Conservation (phyloP, 2,888 invertebrate species). For the Myopa testacea region DNA sequence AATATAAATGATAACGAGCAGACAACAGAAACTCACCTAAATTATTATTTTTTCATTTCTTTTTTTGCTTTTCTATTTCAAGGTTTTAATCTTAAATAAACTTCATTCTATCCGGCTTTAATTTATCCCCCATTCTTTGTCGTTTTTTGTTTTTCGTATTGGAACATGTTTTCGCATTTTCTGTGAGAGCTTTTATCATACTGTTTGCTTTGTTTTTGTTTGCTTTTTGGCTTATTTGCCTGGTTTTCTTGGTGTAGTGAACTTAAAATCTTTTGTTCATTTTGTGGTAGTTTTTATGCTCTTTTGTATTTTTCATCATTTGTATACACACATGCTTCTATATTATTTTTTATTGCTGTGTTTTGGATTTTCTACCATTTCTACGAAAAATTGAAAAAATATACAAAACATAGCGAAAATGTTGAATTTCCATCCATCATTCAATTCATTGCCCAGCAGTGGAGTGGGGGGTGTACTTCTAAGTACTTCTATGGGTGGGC, state of each 20-base stretch:
- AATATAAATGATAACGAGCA: no score
- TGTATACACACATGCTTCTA: not conserved
- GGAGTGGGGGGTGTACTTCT: no score
- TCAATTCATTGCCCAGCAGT: no score
- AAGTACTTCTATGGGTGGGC: no score
- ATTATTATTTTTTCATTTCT: no score
- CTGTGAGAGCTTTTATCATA: not conserved
- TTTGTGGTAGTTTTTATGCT: not conserved
- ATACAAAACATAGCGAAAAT: not conserved
- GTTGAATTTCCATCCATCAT: not conserved
- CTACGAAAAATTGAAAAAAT: not conserved
- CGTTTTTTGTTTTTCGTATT: not conserved
- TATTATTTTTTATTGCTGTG: not conserved
- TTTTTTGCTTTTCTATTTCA: no score
- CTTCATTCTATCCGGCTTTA: not conserved
- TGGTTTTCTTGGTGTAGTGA: not conserved
- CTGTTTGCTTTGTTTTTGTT: not conserved
- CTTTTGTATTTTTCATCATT: not conserved
- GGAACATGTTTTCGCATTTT: not conserved
- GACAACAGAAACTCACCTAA: no score
- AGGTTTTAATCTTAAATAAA: not conserved
- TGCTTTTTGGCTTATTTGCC: not conserved
- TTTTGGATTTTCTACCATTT: not conserved
- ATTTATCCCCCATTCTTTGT: not conserved
- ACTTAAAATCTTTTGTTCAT: not conserved